Percentiles rank a stretch among this genome's conserved stretches.
Conservation (phyloP, 1,140 invertebrate genomes). For the Cephus cinctus region DNA sequence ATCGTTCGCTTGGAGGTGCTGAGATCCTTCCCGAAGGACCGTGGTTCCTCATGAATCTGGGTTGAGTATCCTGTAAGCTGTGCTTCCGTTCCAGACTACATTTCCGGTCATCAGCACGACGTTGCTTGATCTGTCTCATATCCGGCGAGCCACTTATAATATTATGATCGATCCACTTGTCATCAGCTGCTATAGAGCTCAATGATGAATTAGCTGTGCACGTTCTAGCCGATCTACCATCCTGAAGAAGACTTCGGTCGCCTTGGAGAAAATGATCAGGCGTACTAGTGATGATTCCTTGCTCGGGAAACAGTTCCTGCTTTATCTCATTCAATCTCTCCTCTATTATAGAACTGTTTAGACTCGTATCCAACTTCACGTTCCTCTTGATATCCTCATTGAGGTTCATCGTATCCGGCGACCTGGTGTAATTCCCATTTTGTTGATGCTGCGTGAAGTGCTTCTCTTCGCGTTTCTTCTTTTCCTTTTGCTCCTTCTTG, state of each 20-base stretch:
- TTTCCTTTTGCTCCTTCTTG: conserved; percentile 43
- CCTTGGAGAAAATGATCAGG: conserved; percentile 41
- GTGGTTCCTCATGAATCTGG: conserved; percentile 42
- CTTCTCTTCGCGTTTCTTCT: conserved; percentile 39
- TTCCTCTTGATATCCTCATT: conserved; percentile 51
- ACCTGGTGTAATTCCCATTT: conserved; percentile 48
- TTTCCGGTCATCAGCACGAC: conserved; percentile 22
- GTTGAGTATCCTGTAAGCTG: conserved; percentile 43
- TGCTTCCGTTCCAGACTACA: conserved; percentile 45
- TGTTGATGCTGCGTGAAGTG: conserved; percentile 47
- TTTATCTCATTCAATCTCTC: conserved; percentile 46
- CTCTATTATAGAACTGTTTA: conserved; percentile 42
- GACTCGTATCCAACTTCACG: conserved; percentile 44
- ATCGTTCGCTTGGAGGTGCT: conserved; percentile 43
- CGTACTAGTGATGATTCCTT: conserved; percentile 40
- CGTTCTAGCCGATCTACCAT: conserved; percentile 22
- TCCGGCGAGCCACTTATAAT: conserved; percentile 30
- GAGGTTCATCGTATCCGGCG: conserved; percentile 48
- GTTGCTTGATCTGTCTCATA: conserved; percentile 28
- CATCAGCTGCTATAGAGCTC: conserved; percentile 36
- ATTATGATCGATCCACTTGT: conserved; percentile 40
- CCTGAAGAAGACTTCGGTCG: conserved; percentile 22
- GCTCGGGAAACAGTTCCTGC: conserved; percentile 43
- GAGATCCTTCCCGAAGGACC: conserved; percentile 44
- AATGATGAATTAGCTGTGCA: conserved; percentile 36